phyloP scores from a whole-genome alignment of 2,797 vertebrate species.

The Linurgus olivaceus region DNA sequence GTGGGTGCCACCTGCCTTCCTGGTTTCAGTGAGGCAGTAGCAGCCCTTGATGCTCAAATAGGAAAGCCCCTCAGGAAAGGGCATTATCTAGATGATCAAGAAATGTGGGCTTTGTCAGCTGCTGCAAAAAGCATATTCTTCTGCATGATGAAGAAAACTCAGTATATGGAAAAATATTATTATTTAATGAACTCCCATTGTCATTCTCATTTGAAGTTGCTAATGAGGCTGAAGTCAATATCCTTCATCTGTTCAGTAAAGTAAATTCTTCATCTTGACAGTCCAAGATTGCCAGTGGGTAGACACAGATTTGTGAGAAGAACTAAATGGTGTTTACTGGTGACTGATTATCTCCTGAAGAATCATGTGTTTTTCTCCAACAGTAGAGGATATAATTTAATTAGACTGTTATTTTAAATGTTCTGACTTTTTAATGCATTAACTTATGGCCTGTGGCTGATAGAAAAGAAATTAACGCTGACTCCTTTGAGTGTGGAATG shows the following conservation, averaged over 20 bases:
- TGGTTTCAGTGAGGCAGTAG: background rate
- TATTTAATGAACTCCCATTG: slow-evolving; percentile 59
- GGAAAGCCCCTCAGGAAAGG: background rate
- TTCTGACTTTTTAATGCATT: slow-evolving; percentile 69
- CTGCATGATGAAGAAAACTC: background rate
- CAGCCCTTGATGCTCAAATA: background rate
- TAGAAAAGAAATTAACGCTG: slow-evolving; percentile 69
- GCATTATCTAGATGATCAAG: background rate
- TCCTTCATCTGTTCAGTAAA: slow-evolving; percentile 33
- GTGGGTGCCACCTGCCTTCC: background rate
- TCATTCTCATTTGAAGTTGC: slow-evolving; percentile 60
- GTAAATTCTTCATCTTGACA: slow-evolving; percentile 61
- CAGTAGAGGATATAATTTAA: slow-evolving; percentile 75
- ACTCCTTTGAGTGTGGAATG: slow-evolving; percentile 64
- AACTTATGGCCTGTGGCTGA: slow-evolving; percentile 71
- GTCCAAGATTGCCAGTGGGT: slow-evolving; percentile 46
- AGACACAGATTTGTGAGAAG: slow-evolving; percentile 49
- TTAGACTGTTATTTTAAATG: slow-evolving; percentile 73
- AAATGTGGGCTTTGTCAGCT: background rate
- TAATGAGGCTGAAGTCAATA: slow-evolving; percentile 64
- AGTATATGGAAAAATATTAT: slow-evolving; percentile 46
- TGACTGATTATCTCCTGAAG: slow-evolving; percentile 62
- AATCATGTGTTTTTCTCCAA: slow-evolving; percentile 65
- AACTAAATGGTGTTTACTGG: slow-evolving; percentile 58
- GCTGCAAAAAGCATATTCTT: background rate